phyloP scores from a whole-genome alignment of 1,140 invertebrate species.

The Drosophila arawakana region DNA sequence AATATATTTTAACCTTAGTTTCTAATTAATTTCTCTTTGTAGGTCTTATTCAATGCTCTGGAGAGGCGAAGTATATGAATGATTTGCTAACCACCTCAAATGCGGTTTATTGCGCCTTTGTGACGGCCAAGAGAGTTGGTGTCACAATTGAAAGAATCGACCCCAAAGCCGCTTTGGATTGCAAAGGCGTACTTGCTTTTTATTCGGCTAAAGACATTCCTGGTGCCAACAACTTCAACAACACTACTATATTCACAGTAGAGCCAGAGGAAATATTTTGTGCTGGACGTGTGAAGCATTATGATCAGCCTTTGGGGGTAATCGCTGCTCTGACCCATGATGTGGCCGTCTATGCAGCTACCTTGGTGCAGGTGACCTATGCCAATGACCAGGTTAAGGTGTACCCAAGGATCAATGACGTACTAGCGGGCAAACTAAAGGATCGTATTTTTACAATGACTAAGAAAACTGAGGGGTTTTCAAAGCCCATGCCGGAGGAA shows the following conservation, averaged over 20 bases:
- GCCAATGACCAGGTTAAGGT: conserved; percentile 41
- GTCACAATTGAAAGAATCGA: conserved; percentile 87
- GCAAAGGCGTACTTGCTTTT: conserved; percentile 89
- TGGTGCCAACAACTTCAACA: conserved; percentile 87
- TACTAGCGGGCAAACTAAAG: conserved; percentile 87
- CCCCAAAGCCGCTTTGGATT: conserved; percentile 86
- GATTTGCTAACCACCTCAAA: conserved; percentile 86
- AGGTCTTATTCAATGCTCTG: conserved; percentile 89
- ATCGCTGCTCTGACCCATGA: conserved; percentile 88
- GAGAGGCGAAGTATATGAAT: conserved; percentile 89
- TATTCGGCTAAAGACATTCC: conserved; percentile 90
- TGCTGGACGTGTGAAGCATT: conserved; percentile 86
- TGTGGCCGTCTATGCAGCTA: conserved; percentile 87
- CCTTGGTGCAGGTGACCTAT: conserved; percentile 89
- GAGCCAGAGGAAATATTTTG: conserved; percentile 85
- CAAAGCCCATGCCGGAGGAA: conserved; percentile 84
- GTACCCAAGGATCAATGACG: conserved; percentile 84
- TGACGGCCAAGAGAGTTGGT: conserved; percentile 86
- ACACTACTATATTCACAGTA: conserved; percentile 45
- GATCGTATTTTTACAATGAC: conserved; percentile 87
- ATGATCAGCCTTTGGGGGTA: conserved; percentile 90
- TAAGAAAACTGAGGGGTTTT: conserved; percentile 86
- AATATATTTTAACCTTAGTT: not conserved
- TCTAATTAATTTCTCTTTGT: conserved; percentile 82
- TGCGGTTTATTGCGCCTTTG: conserved; percentile 88